These are phyloP conservation scores for Melitaea athalia DNA, from an alignment of 2,888 invertebrate genomes.

Conservation along the genomic window DNA sequence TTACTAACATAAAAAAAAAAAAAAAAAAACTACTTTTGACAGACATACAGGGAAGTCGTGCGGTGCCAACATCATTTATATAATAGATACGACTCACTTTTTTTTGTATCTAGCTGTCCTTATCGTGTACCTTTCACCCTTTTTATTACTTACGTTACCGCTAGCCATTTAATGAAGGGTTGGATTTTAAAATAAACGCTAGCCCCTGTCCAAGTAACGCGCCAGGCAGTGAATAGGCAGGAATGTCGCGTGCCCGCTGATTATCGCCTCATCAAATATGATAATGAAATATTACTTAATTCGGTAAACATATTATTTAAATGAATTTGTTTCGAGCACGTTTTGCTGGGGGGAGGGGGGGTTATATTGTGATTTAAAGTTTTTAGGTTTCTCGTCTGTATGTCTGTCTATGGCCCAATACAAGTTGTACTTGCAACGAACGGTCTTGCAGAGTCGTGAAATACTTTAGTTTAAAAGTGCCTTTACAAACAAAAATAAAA, in stretches of 20 bases:
- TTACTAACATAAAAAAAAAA: too few relatives aligned
- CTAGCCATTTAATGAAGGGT: constrained; percentile 29
- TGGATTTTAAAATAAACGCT: constrained; percentile 17
- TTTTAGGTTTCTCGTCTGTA: neutral
- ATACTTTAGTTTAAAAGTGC: too few relatives aligned
- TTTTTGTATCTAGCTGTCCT: neutral
- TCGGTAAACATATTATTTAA: constrained; percentile 10
- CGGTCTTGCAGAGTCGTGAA: too few relatives aligned
- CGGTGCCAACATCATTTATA: too few relatives aligned
- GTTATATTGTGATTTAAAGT: neutral
- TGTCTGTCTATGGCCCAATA: too few relatives aligned
- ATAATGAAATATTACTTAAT: constrained; percentile 17
- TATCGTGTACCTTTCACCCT: constrained; percentile 17
- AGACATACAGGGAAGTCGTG: too few relatives aligned
- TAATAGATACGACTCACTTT: too few relatives aligned
- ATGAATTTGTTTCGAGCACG: neutral
- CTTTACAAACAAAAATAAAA: too few relatives aligned
- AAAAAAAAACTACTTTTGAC: too few relatives aligned
- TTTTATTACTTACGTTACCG: constrained; percentile 20
- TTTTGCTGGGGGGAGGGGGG: too few relatives aligned
- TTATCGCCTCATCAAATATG: constrained; percentile 18
- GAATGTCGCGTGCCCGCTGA: constrained; percentile 26
- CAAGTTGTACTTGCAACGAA: too few relatives aligned
- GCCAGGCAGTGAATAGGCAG: neutral
- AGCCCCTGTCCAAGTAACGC: constrained; percentile 20